These are phyloP conservation scores for Drosophila obscura DNA, from an alignment of 1,140 invertebrate species.

Conservation along the genomic window DNA sequence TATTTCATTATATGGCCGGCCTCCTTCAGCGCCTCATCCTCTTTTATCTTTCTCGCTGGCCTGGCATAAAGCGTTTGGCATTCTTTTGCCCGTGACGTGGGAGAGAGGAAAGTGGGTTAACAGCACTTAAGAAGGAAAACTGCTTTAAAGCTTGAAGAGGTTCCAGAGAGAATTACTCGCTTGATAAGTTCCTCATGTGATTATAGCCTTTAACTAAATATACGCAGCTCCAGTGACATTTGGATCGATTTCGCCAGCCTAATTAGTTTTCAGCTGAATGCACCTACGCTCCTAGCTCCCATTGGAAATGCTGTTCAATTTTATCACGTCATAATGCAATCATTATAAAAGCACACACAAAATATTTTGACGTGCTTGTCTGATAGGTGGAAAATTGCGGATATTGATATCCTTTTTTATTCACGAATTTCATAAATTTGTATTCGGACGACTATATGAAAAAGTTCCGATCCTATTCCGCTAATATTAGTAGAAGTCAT, in stretches of 20 bases:
- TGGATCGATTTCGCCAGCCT: conserved; percentile 18
- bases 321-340: conserved; percentile 5
- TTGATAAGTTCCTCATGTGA: background rate
- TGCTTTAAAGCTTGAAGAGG: conserved; percentile 31
- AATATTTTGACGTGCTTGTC: background rate
- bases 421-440: no score
- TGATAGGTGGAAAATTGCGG: no score
- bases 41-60: conserved; percentile 42
- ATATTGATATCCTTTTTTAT: no score
- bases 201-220: conserved; percentile 11
- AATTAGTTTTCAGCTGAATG: conserved; percentile 30
- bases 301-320: background rate
- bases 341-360: conserved; percentile 3
- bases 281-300: background rate
- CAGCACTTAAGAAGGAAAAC: conserved; percentile 22
- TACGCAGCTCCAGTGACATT: conserved; percentile 17
- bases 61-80: conserved; percentile 58
- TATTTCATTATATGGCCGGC: conserved; percentile 66
- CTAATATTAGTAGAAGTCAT: no score
- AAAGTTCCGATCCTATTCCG: no score
- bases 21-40: conserved; percentile 41
- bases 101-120: conserved; percentile 31
- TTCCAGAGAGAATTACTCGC: conserved; percentile 6
- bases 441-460: no score
- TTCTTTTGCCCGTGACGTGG: conserved; percentile 36